Evolutionary conservation across 92 coral and sea anemone species (phyloP), one percentile per base, ranked within the genome.

Genomic region (Palythoa grandiflora): DNA sequence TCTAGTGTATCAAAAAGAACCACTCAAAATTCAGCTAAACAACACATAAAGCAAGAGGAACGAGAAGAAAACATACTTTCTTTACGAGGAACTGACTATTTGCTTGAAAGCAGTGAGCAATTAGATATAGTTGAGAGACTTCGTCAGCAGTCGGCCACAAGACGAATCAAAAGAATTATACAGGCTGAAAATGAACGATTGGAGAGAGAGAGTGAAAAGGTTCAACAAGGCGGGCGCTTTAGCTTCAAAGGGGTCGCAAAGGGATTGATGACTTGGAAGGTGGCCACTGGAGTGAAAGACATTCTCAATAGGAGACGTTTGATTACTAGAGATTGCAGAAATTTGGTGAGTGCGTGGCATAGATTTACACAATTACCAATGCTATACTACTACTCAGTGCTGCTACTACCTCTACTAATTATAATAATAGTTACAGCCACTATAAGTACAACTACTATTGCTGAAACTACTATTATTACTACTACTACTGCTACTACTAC

Each of bases 161-260:
- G 98, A 73, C 78, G 98, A 59, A 90, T 91, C 16, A 87, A 87
- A 5, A 90, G 98, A 35, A 95, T 95, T 17, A 78, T 91, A 94
- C 85, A 84, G 61, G 92, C 92, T 8, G 98, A 95, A 9, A 91
- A 65, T 5, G 95, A 91, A 6, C 88, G 83, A 65, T 86, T 78
- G 11, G 91, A 89, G 38, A 89, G 38, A 50, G 92, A 89, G 78
- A 80, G 59, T 76, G 88, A 66, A 10, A 70, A 61, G 83, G 73
- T 78, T 12, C 63, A 68, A 36, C 11, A 21, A 11, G 5, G 1
- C 17, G 48, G n/a, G 21, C 83, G 77, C 3, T 79, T 38, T 28
- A 88, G 89, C 1, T 79, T 93, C 38, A 84, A 83, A 60, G 85
- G 94, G n/a, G 84, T 91, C 1, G 71, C 96, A 11, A 37, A 79